Conservation (phyloP, 2,797 vertebrate genomes). For the Morus bassanus region DNA sequence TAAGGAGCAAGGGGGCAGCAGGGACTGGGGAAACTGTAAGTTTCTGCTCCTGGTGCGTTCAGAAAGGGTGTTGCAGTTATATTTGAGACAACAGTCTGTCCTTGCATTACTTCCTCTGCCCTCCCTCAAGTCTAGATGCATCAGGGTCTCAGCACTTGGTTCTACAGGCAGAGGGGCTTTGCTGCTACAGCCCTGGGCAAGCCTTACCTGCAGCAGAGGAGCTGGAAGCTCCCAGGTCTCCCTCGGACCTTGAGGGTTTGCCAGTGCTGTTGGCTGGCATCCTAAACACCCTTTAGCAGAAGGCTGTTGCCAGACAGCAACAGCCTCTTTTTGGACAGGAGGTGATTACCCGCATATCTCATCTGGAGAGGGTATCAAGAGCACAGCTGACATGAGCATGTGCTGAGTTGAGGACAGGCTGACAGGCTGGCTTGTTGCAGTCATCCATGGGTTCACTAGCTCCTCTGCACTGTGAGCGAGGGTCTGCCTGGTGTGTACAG, state of each 20-base stretch:
- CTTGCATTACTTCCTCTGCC: neutral
- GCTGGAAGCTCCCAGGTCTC: neutral
- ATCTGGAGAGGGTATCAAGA: neutral
- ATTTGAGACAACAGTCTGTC: neutral
- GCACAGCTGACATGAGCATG: neutral
- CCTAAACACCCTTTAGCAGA: neutral
- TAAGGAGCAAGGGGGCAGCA: neutral
- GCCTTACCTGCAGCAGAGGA: neutral
- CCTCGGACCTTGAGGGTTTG: rapidly evolving
- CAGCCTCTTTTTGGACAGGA: neutral
- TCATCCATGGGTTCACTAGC: neutral
- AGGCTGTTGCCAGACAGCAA: neutral
- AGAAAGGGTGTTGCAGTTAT: neutral
- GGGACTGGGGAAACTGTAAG: neutral
- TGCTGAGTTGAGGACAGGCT: neutral
- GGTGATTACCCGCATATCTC: neutral
- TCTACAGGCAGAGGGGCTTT: neutral
- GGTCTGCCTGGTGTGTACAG: neutral
- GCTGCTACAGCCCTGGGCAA: neutral
- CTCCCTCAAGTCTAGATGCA: rapidly evolving
- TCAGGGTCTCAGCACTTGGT: neutral
- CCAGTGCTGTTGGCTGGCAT: neutral
- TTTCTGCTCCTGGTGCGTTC: neutral
- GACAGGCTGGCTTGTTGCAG: rapidly evolving
- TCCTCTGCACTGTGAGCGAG: neutral